Percentiles rank a stretch among this genome's conserved stretches.
These are phyloP conservation scores for Tetrapedia diversipes DNA, from an alignment of 2,888 invertebrate genomes.

Conservation along the genomic window DNA sequence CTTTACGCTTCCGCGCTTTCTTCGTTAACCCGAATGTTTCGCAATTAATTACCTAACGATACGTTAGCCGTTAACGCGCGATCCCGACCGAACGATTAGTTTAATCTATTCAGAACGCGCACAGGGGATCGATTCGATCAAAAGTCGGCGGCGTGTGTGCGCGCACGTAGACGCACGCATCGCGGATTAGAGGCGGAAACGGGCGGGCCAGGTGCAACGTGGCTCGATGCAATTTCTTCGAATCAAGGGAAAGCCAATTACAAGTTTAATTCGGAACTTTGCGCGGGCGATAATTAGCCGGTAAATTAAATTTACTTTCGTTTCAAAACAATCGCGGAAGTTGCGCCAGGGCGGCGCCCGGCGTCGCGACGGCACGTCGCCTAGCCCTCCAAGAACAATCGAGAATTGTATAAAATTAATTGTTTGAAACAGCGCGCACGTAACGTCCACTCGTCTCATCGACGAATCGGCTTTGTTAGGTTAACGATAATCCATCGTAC, in stretches of 20 bases:
- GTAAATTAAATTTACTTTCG: constrained; percentile 81
- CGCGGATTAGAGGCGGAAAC: constrained; percentile 58
- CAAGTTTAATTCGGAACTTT: constrained; percentile 81
- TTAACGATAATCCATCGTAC: constrained; percentile 1
- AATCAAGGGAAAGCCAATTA: constrained; percentile 80
- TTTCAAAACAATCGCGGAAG: constrained; percentile 79
- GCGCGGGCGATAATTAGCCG: constrained; percentile 80
- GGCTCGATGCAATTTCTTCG: constrained; percentile 78
- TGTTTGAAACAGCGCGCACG: constrained; percentile 63
- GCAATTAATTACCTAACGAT: neutral
- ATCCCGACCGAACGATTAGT: neutral
- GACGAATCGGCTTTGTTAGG: constrained; percentile 15
- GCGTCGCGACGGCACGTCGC: constrained; percentile 59
- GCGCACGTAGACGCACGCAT: neutral
- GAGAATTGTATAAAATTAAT: constrained; percentile 71
- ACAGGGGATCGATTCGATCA: neutral
- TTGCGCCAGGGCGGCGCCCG: constrained; percentile 62
- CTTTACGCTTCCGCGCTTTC: no score
- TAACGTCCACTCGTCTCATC: constrained; percentile 50
- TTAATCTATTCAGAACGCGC: neutral
- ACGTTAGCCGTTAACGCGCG: neutral
- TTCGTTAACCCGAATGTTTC: neutral
- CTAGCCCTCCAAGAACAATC: constrained; percentile 50
- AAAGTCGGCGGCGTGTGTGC: neutral
- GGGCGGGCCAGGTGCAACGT: constrained; percentile 60